Percentiles rank a stretch among this genome's conserved stretches.
phyloP scores from a whole-genome alignment of 1,140 invertebrate species.

The Portunus trituberculatus region DNA sequence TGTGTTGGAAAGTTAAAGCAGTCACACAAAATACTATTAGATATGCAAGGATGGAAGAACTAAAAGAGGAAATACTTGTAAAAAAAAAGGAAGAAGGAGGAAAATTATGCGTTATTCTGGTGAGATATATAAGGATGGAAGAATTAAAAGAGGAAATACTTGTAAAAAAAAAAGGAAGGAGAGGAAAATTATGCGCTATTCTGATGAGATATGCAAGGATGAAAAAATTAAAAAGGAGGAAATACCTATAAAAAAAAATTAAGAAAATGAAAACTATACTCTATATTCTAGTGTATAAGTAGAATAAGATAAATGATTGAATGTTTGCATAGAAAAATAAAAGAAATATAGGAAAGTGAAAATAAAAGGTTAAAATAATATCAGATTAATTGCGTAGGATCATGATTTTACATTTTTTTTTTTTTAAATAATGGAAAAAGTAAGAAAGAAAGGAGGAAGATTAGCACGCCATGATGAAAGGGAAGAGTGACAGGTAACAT shows the following conservation, averaged over 20 bases:
- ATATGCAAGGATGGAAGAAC: neutral
- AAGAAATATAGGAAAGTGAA: neutral
- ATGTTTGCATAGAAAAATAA: neutral
- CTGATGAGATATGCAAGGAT: neutral
- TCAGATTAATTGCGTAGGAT: neutral
- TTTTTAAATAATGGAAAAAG: too few relatives aligned
- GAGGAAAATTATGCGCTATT: neutral
- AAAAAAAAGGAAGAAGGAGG: conserved; percentile 23
- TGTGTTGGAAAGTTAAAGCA: neutral
- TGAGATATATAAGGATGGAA: neutral
- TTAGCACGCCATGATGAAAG: neutral
- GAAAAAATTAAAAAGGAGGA: neutral
- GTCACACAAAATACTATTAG: neutral
- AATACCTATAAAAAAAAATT: neutral
- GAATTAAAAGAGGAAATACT: neutral
- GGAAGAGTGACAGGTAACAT: neutral
- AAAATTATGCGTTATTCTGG: neutral
- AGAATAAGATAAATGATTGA: too few relatives aligned
- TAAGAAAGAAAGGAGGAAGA: too few relatives aligned
- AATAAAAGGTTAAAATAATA: neutral
- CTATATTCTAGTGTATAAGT: too few relatives aligned
- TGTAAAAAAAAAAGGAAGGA: neutral
- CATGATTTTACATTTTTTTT: neutral
- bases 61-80: neutral
- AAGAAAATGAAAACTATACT: neutral